Percentiles rank a stretch among this genome's conserved stretches.
Conservation (phyloP, 2,113 vertebrate species). For the Acanthochromis polyacanthus region DNA sequence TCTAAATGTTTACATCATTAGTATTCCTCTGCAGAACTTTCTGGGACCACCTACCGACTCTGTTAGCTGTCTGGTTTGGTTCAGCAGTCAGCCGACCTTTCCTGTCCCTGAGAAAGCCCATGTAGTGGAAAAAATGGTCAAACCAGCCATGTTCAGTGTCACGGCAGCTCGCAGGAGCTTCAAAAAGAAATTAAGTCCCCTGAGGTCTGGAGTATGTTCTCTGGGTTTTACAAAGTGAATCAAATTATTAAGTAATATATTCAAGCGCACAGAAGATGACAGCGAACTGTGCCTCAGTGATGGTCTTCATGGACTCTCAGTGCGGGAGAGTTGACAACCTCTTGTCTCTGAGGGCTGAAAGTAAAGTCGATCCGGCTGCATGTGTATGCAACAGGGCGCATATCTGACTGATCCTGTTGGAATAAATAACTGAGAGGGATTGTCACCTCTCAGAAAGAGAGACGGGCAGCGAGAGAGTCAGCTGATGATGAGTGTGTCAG, state of each 20-base stretch:
- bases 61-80: conserved; percentile 26
- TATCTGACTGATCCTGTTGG: conserved; percentile 60
- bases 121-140: conserved; percentile 66
- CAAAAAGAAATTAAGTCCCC: conserved; percentile 2
- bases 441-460: conserved; percentile 57
- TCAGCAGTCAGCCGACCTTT: conserved; percentile 56
- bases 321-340: conserved; percentile 20
- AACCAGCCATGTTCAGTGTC: conserved; percentile 58
- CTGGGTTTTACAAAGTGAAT: conserved; percentile 17
- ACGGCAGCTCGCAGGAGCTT: conserved; percentile 12
- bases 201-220: not conserved
- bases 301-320: conserved; percentile 7
- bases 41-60: conserved; percentile 59
- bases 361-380: not conserved
- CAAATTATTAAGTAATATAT: conserved; percentile 6
- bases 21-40: conserved; percentile 1
- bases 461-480: not conserved
- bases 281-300: not conserved
- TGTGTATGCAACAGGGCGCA: conserved; percentile 20
- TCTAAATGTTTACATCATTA: not conserved
- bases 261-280: not conserved
- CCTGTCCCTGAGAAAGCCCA: conserved; percentile 69
- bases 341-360: conserved; percentile 25
- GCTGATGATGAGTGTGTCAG: conserved; percentile 19
- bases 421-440: conserved; percentile 74